A percentile compares a stretch with the other conserved stretches of the same genome.
Conservation (phyloP, 2,888 invertebrate genomes). For the Mimumesa dahlbomi region DNA sequence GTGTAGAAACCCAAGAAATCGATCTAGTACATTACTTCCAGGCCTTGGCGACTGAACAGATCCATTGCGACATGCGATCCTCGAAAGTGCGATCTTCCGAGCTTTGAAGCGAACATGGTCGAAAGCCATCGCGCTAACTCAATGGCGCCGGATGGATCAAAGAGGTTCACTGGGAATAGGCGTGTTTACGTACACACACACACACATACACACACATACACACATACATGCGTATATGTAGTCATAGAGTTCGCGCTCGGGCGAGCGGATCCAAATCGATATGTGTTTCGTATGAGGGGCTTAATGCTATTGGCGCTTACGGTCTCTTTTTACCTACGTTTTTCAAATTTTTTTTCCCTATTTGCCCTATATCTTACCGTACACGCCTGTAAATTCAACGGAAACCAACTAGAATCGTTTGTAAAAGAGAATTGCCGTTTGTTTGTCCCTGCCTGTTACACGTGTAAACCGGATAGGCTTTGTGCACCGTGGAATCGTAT, state of each 20-base stretch:
- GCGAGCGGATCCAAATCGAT: constrained; percentile 50
- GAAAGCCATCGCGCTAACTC: constrained; percentile 53
- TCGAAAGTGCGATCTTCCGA: constrained; percentile 42
- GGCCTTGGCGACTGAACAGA: neutral
- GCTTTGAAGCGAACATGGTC: constrained; percentile 42
- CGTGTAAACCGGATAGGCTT: too few relatives aligned
- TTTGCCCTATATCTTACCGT: too few relatives aligned
- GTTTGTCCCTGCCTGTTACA: too few relatives aligned
- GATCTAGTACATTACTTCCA: neutral
- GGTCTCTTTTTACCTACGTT: constrained; percentile 12
- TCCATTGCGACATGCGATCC: constrained; percentile 33
- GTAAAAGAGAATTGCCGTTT: too few relatives aligned
- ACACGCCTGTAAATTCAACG: neutral
- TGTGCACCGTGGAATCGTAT: too few relatives aligned
- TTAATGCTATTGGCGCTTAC: constrained; percentile 27
- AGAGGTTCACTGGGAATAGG: constrained; percentile 45
- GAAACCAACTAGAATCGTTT: too few relatives aligned
- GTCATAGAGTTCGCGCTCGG: constrained; percentile 32
- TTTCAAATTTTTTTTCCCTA: neutral
- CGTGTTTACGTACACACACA: constrained; percentile 44
- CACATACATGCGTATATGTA: constrained; percentile 13
- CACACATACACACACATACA: constrained; percentile 20
- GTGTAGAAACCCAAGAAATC: neutral
- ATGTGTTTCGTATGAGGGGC: constrained; percentile 31
- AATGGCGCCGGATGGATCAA: constrained; percentile 53